phyloP scores from a whole-genome alignment of 2,113 vertebrate genomes.

The Leptosomus discolor region DNA sequence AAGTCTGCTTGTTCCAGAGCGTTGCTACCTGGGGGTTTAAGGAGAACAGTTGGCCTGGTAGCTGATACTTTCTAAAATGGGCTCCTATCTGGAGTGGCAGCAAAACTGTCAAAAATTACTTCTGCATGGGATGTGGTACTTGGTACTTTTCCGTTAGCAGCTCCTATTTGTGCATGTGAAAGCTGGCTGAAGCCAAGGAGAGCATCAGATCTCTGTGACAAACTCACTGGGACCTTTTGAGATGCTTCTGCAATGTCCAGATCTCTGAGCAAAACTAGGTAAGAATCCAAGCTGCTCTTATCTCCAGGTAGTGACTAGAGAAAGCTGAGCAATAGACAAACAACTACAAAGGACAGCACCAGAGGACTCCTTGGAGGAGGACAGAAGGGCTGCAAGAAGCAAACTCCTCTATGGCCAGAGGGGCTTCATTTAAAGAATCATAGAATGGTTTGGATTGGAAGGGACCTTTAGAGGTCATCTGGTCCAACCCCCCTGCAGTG shows the following conservation, averaged over 20 bases:
- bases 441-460: neutral
- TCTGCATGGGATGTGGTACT: neutral
- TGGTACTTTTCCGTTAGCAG: neutral
- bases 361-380: neutral
- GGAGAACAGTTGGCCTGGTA: neutral
- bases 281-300: neutral
- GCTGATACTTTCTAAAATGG: neutral
- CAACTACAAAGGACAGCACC: rapidly evolving
- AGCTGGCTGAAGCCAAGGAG: neutral
- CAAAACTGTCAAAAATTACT: neutral
- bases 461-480: neutral
- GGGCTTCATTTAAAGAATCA: neutral
- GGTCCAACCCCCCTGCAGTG: neutral
- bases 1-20: neutral
- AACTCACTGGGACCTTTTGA: neutral
- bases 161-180: neutral
- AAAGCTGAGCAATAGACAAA: neutral
- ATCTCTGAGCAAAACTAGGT: neutral
- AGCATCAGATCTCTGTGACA: neutral
- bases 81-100: neutral
- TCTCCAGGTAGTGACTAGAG: neutral
- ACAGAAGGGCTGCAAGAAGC: neutral
- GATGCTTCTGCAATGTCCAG: neutral
- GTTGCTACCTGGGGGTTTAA: neutral
- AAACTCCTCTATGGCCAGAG: neutral